Base-by-base conservation (phyloP, 2,113 vertebrate genomes). In the Phalacrocorax pelagicus region DNA sequence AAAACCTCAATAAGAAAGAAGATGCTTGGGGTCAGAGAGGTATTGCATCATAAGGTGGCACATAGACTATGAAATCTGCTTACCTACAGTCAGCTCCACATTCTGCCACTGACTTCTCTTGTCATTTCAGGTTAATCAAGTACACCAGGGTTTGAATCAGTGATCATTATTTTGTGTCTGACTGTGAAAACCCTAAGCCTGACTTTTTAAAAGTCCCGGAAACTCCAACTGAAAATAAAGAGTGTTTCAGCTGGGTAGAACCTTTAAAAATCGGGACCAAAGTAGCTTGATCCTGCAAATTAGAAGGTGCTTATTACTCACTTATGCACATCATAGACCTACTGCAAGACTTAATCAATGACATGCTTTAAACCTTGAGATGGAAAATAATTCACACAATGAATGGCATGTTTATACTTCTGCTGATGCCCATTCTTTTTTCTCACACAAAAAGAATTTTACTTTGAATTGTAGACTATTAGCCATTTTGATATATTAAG, bases 401-500 rank as follows among this genome's bases (percentile, higher is more conserved):
- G 30, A 86, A 62, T 30, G 40, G n/a, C 32, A 73, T 23, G 51
- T 93, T 93, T 93, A 26, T 91, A 81, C 59, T 95, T 75, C 82
- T 93, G 17, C 61, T 82, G 44, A 19, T 93, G 47, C 46, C 15
- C 21, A 22, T 67, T 46, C 12, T 81, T 72, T 71, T 75, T 71
- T 32, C 40, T 75, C 51, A 63, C 24, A 52, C 36, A 72, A 51
- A 46, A 91, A 86, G 14, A 67, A 62, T 82, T 84, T 46, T 62
- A 44, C 16, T 61, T 94, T 79, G 87, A 92, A 85, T 44, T 72
- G 32, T 57, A 36, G 47, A 36, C n/a, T 85, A 54, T 75, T 81
- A 88, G 27, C 51, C 38, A 67, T 86, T 96, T 92, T 92, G 54
- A 91, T 82, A n/a, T 59, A 67, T 93, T 83, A 80, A 87, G 88